phyloP scores from a whole-genome alignment of 1,140 invertebrate species.

The Brachionus rotundiformis region DNA sequence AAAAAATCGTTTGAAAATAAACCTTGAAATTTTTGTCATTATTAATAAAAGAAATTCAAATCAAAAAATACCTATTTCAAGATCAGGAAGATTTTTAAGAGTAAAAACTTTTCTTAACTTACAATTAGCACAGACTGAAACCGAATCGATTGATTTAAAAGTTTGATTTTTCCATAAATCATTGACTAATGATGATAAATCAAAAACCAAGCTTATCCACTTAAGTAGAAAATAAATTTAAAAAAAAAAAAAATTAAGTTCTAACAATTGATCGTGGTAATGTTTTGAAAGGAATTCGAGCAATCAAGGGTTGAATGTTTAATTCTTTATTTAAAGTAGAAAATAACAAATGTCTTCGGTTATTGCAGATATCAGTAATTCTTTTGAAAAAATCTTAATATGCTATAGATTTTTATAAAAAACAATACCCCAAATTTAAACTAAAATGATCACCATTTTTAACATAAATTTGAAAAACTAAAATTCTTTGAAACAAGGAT shows the following conservation, averaged over 20 bases:
- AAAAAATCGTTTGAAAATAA: neutral
- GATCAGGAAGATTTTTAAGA: neutral
- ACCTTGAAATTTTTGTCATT: neutral
- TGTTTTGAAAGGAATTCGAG: constrained; percentile 58
- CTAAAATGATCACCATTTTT: constrained; percentile 1
- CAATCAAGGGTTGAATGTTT: constrained; percentile 58
- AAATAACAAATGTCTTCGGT: constrained; percentile 57
- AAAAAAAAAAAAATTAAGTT: constrained; percentile 52
- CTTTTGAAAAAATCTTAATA: constrained; percentile 52
- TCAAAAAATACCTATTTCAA: neutral
- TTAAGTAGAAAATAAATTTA: no score
- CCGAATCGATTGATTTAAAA: constrained; percentile 58
- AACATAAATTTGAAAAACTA: constrained; percentile 46
- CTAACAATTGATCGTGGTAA: constrained; percentile 54
- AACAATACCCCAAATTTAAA: neutral
- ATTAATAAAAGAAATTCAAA: neutral
- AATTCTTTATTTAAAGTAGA: constrained; percentile 60
- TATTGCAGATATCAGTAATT: constrained; percentile 57
- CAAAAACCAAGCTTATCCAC: constrained; percentile 62
- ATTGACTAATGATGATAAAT: constrained; percentile 59
- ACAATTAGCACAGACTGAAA: constrained; percentile 61
- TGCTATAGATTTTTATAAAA: neutral
- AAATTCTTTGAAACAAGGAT: neutral
- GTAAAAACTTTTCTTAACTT: constrained; percentile 54
- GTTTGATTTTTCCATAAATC: constrained; percentile 61